Evolutionary conservation across 2,797 vertebrate species (phyloP).

Genomic region (Florisuga fusca): DNA sequence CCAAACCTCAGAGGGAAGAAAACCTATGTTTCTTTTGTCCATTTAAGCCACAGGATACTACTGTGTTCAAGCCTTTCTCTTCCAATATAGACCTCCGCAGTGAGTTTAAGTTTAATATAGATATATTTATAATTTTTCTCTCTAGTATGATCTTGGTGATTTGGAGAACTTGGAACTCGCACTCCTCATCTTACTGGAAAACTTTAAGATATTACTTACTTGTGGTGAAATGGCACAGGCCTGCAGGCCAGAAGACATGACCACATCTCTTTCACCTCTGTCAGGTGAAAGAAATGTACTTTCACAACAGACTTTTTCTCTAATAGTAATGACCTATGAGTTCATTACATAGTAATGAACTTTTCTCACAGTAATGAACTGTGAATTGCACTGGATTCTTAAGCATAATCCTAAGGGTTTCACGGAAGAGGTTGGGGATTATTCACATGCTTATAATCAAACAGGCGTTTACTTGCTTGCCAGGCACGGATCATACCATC

Average conservation of each 20-base stretch:
- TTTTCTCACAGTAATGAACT: neutral
- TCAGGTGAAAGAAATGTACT: neutral
- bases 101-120: neutral
- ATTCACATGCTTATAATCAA: neutral
- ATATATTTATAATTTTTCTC: neutral
- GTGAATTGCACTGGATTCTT: fast-evolving
- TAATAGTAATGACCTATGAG: neutral
- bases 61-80: neutral
- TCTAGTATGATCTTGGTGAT: neutral
- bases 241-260: neutral
- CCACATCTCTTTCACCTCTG: neutral
- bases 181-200: neutral
- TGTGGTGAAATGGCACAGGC: neutral
- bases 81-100: neutral
- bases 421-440: neutral
- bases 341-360: too few relatives aligned
- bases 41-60: neutral
- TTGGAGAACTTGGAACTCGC: neutral
- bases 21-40: neutral
- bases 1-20: neutral
- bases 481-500: neutral
- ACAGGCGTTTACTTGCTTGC: neutral
- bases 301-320: neutral
- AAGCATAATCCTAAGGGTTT: neutral
- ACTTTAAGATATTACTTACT: neutral